Conservation (phyloP, 2,888 invertebrate genomes). For the Rosalia funebris region DNA sequence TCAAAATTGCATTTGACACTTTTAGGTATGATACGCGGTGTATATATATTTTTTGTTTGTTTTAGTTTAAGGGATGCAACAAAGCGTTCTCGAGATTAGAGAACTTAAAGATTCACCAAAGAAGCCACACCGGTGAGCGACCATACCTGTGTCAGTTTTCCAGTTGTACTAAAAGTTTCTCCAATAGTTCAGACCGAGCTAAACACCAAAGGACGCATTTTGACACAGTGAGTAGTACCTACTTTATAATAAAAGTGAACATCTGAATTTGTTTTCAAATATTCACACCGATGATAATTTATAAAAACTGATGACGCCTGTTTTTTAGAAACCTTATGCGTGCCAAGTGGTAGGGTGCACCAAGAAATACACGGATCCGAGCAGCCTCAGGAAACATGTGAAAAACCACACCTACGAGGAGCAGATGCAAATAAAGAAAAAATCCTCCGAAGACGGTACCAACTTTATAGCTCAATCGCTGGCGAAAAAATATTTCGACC, state of each 20-base stretch:
- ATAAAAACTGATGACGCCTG: no score
- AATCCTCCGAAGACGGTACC: constrained; percentile 41
- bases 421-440: constrained; percentile 60
- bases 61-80: constrained; percentile 90
- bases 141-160: constrained; percentile 95
- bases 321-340: constrained; percentile 87
- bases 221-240: constrained; percentile 84
- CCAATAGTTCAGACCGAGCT: constrained; percentile 97
- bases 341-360: constrained; percentile 88
- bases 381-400: constrained; percentile 91
- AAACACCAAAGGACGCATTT: constrained; percentile 99
- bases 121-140: constrained; percentile 95
- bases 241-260: no score
- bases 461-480: constrained; percentile 34
- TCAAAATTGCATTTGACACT: no score
- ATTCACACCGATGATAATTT: no score
- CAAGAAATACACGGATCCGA: constrained; percentile 94
- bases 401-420: constrained; percentile 75
- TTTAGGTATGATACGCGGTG: no score
- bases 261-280: not conserved
- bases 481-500: constrained; percentile 50
- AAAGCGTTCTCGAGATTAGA: constrained; percentile 97
- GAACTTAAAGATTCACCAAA: constrained; percentile 96
- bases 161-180: constrained; percentile 95
- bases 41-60: no score